A percentile compares a stretch with the other conserved stretches of the same genome.
phyloP scores from a whole-genome alignment of 2,113 vertebrate genomes.

The Pardalotus punctatus region DNA sequence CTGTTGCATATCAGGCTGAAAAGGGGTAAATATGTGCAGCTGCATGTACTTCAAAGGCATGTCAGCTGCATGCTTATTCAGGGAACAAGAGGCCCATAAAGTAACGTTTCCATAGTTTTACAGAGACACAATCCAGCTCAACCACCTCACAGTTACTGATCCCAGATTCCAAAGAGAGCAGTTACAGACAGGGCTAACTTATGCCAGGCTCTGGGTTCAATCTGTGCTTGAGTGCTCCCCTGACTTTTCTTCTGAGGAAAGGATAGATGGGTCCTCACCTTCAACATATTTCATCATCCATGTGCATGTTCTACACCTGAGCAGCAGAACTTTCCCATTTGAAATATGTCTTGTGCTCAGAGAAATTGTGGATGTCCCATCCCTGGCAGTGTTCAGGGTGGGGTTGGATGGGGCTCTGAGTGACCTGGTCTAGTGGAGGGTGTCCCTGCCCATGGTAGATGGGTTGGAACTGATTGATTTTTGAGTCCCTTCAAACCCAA shows the following conservation, averaged over 20 bases:
- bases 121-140: not conserved
- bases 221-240: accelerated
- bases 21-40: constrained; percentile 25
- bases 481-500: not conserved
- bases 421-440: not conserved
- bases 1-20: not conserved
- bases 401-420: not conserved
- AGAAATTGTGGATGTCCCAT: not conserved
- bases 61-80: not conserved
- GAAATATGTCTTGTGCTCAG: not conserved
- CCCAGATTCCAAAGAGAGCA: not conserved
- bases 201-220: not conserved
- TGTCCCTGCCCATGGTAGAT: not conserved
- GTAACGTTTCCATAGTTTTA: not conserved
- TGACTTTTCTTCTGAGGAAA: not conserved
- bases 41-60: constrained; percentile 30
- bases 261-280: not conserved
- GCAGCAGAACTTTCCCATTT: not conserved
- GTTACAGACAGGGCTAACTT: not conserved
- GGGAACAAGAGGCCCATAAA: not conserved
- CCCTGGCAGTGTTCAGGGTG: not conserved
- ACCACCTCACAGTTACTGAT: not conserved
- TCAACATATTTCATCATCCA: accelerated
- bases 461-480: not conserved
- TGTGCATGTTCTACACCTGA: not conserved